phyloP scores from a whole-genome alignment of 2,113 vertebrate genomes.

The Phaetusa simplex region DNA sequence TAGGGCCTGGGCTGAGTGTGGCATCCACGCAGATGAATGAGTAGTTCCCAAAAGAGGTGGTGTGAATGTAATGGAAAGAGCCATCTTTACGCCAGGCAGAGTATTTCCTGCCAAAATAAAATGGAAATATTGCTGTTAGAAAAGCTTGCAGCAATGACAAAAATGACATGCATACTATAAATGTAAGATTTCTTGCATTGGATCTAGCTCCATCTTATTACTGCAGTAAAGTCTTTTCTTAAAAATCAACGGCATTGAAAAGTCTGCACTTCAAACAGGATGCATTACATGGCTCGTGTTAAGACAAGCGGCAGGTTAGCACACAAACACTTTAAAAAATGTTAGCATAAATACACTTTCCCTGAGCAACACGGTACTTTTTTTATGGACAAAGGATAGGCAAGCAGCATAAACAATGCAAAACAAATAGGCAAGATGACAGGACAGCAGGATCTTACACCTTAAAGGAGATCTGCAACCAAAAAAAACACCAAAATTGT shows the following conservation, averaged over 20 bases:
- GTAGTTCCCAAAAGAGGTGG: slow-evolving; percentile 92
- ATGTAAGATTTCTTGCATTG: background rate
- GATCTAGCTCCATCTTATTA: background rate
- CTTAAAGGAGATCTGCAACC: background rate
- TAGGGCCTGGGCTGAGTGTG: slow-evolving; percentile 89
- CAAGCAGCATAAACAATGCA: background rate
- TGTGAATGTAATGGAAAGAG: slow-evolving; percentile 91
- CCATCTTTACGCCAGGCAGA: slow-evolving; percentile 89
- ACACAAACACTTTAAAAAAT: background rate
- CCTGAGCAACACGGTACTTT: background rate
- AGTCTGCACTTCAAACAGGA: background rate
- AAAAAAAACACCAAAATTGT: background rate
- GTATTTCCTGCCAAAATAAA: slow-evolving; percentile 85
- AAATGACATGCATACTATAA: background rate
- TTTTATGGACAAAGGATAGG: background rate
- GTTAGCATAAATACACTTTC: background rate
- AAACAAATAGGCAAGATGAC: background rate
- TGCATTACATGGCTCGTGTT: too few relatives aligned
- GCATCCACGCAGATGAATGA: slow-evolving; percentile 95
- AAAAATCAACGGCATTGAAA: background rate
- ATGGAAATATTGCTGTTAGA: slow-evolving; percentile 6
- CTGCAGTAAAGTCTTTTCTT: background rate
- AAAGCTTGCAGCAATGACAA: background rate
- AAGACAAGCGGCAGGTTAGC: background rate
- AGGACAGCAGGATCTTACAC: background rate